Base-by-base conservation (phyloP, 64 coral and sea anemone species). In the Catalaphyllia jardinei region DNA sequence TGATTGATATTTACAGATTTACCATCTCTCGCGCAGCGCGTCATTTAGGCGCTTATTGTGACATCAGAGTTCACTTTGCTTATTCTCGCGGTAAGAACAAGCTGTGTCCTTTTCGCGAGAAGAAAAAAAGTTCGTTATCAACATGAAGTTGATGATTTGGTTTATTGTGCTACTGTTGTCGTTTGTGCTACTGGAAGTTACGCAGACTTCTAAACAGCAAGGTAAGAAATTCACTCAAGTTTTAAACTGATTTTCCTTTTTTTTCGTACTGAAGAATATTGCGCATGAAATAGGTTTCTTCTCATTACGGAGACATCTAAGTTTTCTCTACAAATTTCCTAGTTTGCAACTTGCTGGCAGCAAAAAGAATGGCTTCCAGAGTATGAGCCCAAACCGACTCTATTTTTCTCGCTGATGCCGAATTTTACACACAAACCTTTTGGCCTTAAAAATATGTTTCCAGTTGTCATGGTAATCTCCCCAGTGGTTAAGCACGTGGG, bases 51-150 rank as follows among this genome's bases (percentile, higher is more conserved):
- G 31, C 9, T 31, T 29, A 60, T 62, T 62, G 57, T 80, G 54
- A 62, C 14, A 54, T 80, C 52, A 80, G 17, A 29, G 16, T 19
- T 33, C 74, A 80, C 52, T 80, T 62, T 33, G 78, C 78, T 61
- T 50, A 62, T 30, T 55, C 18, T 80, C 57, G 52, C 55, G 78
- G 28, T 18, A 30, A 27, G 3, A 10, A 62, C n/a, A 22, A 60
- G 52, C 15, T 60, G 27, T 60, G 27, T 62, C 12, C 57, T 57
- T 80, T 55, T 55, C 17, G 52, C 17, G 78, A 80, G 29, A 31
- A 31, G 28, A 80, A 80, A 77, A 62, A 80, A 30, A 55, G 30
- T 60, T 31, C 14, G 29, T 62, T 80, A 61, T 61, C 28, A 31
- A 28, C 7, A 29, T 11, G 54, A 80, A 62, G 18, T 4, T 79